These are phyloP conservation scores for Trypoxylus dichotomus DNA, from an alignment of 1,140 invertebrate species.

Conservation along the genomic window DNA sequence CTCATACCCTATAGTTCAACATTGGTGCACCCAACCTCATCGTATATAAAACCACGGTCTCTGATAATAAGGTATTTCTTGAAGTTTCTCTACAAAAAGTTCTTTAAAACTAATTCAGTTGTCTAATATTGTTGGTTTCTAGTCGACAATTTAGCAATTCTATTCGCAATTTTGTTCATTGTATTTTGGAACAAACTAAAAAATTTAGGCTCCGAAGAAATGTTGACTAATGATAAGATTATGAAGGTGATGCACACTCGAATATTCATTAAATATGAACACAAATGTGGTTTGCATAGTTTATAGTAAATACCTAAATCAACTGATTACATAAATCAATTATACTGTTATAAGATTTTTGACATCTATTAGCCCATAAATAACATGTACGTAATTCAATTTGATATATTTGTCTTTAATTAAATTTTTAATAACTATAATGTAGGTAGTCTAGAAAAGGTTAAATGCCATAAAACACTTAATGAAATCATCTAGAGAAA, in stretches of 20 bases:
- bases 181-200: too few species aligned
- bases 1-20: too few species aligned
- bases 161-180: too few species aligned
- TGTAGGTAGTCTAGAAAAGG: conserved; percentile 24
- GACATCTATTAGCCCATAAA: conserved; percentile 28
- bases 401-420: conserved; percentile 31
- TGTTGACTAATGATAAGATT: background rate
- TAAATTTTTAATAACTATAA: conserved; percentile 31
- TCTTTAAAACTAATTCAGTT: too few species aligned
- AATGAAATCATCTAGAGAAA: conserved; percentile 30
- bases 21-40: too few species aligned
- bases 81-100: too few species aligned
- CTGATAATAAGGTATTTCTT: too few species aligned
- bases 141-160: too few species aligned
- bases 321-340: conserved; percentile 9
- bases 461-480: conserved; percentile 29
- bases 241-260: background rate
- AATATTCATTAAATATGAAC: background rate
- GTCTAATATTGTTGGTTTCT: too few species aligned
- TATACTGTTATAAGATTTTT: background rate
- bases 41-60: too few species aligned
- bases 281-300: background rate
- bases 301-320: background rate
- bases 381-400: conserved; percentile 18
- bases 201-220: too few species aligned